phyloP scores from a whole-genome alignment of 2,113 vertebrate species.

The Theristicus caerulescens region DNA sequence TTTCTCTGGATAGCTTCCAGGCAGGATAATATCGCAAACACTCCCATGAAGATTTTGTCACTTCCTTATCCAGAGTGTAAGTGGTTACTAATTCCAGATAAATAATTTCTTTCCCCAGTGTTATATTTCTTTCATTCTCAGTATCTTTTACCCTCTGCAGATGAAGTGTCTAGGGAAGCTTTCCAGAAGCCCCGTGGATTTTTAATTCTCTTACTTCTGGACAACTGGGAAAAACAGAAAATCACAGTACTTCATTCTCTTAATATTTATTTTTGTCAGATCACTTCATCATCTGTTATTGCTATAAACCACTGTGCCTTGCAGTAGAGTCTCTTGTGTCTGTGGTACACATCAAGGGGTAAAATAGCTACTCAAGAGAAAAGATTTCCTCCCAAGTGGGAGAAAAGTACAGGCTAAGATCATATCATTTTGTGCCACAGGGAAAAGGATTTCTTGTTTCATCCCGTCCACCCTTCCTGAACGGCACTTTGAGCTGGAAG shows the following conservation, averaged over 20 bases:
- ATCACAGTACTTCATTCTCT: not conserved
- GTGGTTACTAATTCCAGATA: conserved; percentile 70
- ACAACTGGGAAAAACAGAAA: not conserved
- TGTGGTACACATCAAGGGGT: not conserved
- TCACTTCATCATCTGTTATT: not conserved
- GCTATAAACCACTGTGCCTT: not conserved
- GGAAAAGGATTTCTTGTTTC: not conserved
- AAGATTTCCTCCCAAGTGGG: conserved; percentile 1
- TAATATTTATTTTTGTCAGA: conserved; percentile 28
- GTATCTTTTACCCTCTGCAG: conserved; percentile 13
- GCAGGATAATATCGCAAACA: conserved; percentile 58
- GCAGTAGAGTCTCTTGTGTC: not conserved
- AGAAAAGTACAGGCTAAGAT: not conserved
- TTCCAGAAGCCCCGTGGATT: conserved; percentile 43
- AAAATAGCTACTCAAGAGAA: not conserved
- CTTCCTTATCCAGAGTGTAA: conserved; percentile 64
- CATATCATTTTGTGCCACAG: not conserved
- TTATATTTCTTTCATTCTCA: conserved; percentile 49
- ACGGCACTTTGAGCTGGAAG: not conserved
- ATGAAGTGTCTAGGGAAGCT: conserved; percentile 46
- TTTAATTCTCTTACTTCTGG: conserved; percentile 12
- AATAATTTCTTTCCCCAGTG: conserved; percentile 44
- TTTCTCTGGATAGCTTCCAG: conserved; percentile 51
- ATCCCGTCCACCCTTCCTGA: not conserved
- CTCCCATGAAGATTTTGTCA: conserved; percentile 62